These are phyloP conservation scores for Nothocercus julius DNA, from an alignment of 2,113 vertebrate genomes.

Conservation along the genomic window DNA sequence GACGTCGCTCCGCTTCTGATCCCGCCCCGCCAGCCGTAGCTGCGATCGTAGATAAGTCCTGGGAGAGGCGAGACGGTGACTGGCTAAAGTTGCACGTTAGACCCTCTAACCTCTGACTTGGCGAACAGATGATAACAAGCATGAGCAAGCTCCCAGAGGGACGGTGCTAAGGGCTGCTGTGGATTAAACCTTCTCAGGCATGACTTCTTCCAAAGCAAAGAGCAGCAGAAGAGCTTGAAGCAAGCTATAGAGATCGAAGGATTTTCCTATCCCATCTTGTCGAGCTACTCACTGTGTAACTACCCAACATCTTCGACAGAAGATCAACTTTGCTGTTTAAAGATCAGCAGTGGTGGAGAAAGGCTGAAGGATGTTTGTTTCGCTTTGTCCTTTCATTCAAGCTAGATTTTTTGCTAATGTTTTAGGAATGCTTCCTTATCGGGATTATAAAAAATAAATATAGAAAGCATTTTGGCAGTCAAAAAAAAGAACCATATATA, in stretches of 20 bases:
- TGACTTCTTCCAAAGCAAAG: slow-evolving; percentile 46
- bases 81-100: slow-evolving; percentile 51
- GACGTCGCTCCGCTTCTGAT: background rate
- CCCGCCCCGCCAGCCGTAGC: slow-evolving; percentile 12
- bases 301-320: background rate
- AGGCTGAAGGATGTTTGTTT: background rate
- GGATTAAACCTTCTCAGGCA: slow-evolving; percentile 64
- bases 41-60: background rate
- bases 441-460: slow-evolving; percentile 68
- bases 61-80: slow-evolving; percentile 8
- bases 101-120: slow-evolving; percentile 75
- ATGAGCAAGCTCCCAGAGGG: slow-evolving; percentile 59
- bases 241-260: background rate
- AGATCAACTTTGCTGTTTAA: background rate
- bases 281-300: background rate
- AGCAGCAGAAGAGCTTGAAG: background rate
- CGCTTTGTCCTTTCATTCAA: slow-evolving; percentile 10
- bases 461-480: slow-evolving; percentile 46
- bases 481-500: slow-evolving; percentile 52
- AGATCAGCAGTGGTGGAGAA: background rate
- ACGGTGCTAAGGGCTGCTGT: slow-evolving; percentile 56
- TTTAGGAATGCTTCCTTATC: slow-evolving; percentile 70
- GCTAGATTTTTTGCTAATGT: slow-evolving; percentile 40
- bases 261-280: slow-evolving; percentile 11
- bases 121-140: slow-evolving; percentile 58